Base-by-base conservation (phyloP, 2,888 invertebrate genomes). In the Hoplodrina blanda region DNA sequence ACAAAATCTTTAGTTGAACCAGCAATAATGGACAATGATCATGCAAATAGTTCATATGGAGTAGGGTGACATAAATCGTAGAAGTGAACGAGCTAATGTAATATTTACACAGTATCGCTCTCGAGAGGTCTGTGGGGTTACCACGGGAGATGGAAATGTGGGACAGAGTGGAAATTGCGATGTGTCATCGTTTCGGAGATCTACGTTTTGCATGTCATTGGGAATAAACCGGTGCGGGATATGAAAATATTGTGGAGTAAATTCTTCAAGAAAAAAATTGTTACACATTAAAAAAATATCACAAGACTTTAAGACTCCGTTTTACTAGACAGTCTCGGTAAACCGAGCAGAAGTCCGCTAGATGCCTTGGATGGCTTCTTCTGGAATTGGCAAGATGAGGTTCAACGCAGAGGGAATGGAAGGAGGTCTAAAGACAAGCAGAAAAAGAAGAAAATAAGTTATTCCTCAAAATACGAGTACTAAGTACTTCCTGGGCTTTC, bases 21-120 rank as follows among this genome's bases (percentile, higher is more conserved):
- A n/a, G 33, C 30, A 41, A 19, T 52, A 57, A 60, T 61, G 13
- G n/a, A 56, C 25, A 56, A 64, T 17, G 46, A 46, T 62, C 55
- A 76, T 55, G 50, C 44, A 71, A 69, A 76, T 76, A 80, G 83
- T 81, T 81, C 62, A 78, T 86, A 75, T 69, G 72, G 57, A 70
- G 53, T 70, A 62, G 67, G 64, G 53, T 63, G 63, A 74, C 81
- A 84, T 86, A 83, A 83, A 86, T 86, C 81, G 85, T 61, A 59
- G 80, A 74, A 81, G 75, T 74, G 73, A 63, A 69, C 83, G 79
- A 77, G 81, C 85, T 91, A 88, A 90, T 92, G 87, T 90, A 91
- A 93, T 91, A 92, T 92, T 91, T 90, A 92, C 89, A 81, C 80
- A 74, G 80, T 76, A 82, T 87, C 89, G 85, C 86, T 89, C 90